Conservation (phyloP, 2,888 invertebrate species). For the Teinopalpus imperialis region DNA sequence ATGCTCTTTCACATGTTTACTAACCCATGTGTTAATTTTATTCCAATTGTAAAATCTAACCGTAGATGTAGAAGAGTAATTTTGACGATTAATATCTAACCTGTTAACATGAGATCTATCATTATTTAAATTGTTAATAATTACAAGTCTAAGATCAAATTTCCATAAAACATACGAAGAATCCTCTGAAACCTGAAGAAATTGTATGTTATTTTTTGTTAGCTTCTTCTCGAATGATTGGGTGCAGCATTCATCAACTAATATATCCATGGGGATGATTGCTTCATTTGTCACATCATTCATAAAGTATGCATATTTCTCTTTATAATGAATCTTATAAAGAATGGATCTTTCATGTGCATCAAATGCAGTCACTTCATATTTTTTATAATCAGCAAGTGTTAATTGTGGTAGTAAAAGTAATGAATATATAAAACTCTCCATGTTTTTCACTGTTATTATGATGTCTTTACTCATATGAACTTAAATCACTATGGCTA, state of each 20-base stretch:
- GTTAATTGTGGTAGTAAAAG: slow-evolving; percentile 11
- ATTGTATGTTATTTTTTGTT: slow-evolving; percentile 49
- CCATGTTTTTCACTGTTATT: no score
- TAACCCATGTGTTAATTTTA: slow-evolving; percentile 43
- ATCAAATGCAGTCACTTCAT: slow-evolving; percentile 62
- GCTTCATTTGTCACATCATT: slow-evolving; percentile 67
- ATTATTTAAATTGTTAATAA: no score
- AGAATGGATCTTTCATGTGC: slow-evolving; percentile 50
- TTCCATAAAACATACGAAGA: slow-evolving; percentile 37
- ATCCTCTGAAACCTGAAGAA: slow-evolving; percentile 31
- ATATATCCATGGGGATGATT: slow-evolving; percentile 54
- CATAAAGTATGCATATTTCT: slow-evolving; percentile 46
- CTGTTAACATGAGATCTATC: slow-evolving; percentile 12
- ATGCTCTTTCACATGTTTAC: slow-evolving; percentile 35
- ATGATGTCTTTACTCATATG: no score
- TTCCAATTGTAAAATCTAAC: slow-evolving; percentile 42
- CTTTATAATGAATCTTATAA: slow-evolving; percentile 42
- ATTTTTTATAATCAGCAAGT: slow-evolving; percentile 41
- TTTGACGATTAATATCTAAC: background rate
- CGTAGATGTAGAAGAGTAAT: slow-evolving; percentile 6
- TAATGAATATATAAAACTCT: slow-evolving; percentile 25
- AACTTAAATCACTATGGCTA: slow-evolving; percentile 33
- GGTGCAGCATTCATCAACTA: slow-evolving; percentile 41
- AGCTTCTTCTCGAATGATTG: slow-evolving; percentile 47
- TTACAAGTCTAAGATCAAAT: no score